These are phyloP conservation scores for Dryococelus australis DNA, from an alignment of 2,888 invertebrate species.

Conservation along the genomic window DNA sequence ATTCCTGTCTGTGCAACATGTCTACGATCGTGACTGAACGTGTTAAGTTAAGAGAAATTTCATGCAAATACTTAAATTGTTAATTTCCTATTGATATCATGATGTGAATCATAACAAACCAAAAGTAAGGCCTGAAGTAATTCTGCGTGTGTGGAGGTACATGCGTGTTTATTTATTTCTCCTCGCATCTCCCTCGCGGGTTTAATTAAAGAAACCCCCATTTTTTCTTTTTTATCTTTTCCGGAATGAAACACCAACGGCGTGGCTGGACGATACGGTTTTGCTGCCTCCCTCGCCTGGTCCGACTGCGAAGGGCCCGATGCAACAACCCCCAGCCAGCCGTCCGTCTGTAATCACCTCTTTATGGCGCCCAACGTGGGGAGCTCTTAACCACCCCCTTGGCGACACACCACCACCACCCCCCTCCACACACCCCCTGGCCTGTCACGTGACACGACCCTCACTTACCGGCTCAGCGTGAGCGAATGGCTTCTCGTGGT, in stretches of 20 bases:
- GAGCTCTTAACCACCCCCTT: neutral
- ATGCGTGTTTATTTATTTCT: too few relatives aligned
- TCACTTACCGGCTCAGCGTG: slow-evolving; percentile 27
- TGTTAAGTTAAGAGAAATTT: too few relatives aligned
- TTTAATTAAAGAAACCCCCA: neutral
- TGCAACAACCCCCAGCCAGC: neutral
- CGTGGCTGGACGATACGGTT: neutral
- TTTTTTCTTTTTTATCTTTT: neutral
- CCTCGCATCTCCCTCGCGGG: too few relatives aligned
- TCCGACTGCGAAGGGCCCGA: neutral
- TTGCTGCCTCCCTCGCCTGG: neutral
- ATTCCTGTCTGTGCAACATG: too few relatives aligned
- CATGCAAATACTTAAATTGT: too few relatives aligned
- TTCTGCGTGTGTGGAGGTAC: too few relatives aligned
- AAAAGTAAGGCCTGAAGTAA: too few relatives aligned
- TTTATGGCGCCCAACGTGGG: slow-evolving; percentile 25
- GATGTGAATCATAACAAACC: too few relatives aligned
- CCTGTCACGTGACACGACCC: neutral
- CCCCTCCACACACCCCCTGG: neutral
- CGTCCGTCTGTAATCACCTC: slow-evolving; percentile 22
- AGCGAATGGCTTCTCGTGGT: slow-evolving; percentile 26
- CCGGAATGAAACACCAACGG: neutral
- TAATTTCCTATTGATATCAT: too few relatives aligned
- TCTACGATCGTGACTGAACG: too few relatives aligned
- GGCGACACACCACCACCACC: neutral